A percentile compares a stretch with the other conserved stretches of the same genome.
phyloP scores from a whole-genome alignment of 2,797 vertebrate genomes.

The Silurus lanzhouensis region DNA sequence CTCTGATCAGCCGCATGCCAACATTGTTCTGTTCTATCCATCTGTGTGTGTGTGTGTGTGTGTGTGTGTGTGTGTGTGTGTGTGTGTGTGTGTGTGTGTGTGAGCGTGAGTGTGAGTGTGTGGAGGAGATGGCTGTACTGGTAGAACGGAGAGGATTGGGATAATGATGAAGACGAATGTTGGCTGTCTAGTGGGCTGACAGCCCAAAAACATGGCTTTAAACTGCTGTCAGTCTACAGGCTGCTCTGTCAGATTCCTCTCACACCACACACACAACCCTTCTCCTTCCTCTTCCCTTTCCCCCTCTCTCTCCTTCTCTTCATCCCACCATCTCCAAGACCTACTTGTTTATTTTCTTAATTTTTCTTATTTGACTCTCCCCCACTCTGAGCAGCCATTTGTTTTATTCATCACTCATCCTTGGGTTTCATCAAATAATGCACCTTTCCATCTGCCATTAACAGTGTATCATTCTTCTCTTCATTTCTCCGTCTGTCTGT shows the following conservation, averaged over 20 bases:
- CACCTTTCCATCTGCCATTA: background rate
- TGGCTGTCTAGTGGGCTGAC: constrained; percentile 25
- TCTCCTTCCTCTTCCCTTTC: background rate
- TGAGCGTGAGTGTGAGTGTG: background rate
- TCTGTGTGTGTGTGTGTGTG: too few relatives aligned
- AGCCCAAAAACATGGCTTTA: constrained; percentile 27
- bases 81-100: too few relatives aligned
- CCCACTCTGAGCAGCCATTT: constrained; percentile 2
- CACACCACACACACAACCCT: background rate
- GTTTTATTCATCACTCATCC: background rate
- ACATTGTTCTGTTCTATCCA: background rate
- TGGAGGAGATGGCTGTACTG: background rate
- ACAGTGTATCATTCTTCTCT: background rate
- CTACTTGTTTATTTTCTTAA: background rate
- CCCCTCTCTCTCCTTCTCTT: constrained; percentile 8
- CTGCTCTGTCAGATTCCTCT: constrained; percentile 25
- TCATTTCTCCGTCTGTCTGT: background rate
- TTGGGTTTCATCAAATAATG: background rate
- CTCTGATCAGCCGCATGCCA: background rate
- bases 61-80: background rate
- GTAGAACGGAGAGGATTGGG: constrained; percentile 10
- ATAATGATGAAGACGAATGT: constrained; percentile 41
- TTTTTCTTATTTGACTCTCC: background rate
- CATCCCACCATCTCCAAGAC: background rate
- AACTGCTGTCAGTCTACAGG: constrained; percentile 30